phyloP scores from a whole-genome alignment of 2,113 vertebrate genomes.

The Percopsis transmontana region DNA sequence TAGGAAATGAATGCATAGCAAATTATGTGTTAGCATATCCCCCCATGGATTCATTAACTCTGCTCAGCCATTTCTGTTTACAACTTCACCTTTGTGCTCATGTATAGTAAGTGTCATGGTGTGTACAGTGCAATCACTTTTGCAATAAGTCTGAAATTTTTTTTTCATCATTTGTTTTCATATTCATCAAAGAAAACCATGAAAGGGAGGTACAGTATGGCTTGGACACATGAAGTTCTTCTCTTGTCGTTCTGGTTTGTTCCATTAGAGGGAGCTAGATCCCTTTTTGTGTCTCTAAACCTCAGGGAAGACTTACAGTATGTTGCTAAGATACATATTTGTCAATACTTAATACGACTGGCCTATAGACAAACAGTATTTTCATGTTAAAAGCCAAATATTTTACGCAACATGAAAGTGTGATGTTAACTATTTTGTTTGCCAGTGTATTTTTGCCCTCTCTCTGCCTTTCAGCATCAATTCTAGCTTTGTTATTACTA shows the following conservation, averaged over 20 bases:
- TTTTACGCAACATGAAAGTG: slow-evolving; percentile 27
- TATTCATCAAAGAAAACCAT: slow-evolving; percentile 27
- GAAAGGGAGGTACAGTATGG: slow-evolving; percentile 5
- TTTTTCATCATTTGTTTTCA: slow-evolving; percentile 32
- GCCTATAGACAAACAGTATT: slow-evolving; percentile 77
- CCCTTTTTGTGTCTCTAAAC: slow-evolving; percentile 71
- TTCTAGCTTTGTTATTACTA: slow-evolving; percentile 58
- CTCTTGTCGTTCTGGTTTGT: slow-evolving; percentile 51
- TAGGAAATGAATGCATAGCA: no score
- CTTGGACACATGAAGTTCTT: slow-evolving; percentile 26
- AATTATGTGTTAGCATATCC: no score
- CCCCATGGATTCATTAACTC: background rate
- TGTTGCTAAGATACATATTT: slow-evolving; percentile 83
- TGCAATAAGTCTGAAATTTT: background rate
- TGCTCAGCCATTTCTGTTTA: slow-evolving; percentile 48
- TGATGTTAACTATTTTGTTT: slow-evolving; percentile 45
- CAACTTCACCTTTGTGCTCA: slow-evolving; percentile 58
- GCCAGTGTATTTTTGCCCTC: slow-evolving; percentile 71
- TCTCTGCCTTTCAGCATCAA: slow-evolving; percentile 49
- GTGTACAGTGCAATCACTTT: slow-evolving; percentile 54
- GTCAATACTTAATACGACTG: slow-evolving; percentile 80
- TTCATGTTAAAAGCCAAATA: slow-evolving; percentile 7
- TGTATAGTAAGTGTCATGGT: slow-evolving; percentile 60
- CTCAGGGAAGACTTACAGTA: slow-evolving; percentile 84
- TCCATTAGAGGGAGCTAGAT: slow-evolving; percentile 57